Percentiles rank a stretch among this genome's conserved stretches.
phyloP scores from a whole-genome alignment of 1,140 invertebrate genomes.

The Physella acuta region DNA sequence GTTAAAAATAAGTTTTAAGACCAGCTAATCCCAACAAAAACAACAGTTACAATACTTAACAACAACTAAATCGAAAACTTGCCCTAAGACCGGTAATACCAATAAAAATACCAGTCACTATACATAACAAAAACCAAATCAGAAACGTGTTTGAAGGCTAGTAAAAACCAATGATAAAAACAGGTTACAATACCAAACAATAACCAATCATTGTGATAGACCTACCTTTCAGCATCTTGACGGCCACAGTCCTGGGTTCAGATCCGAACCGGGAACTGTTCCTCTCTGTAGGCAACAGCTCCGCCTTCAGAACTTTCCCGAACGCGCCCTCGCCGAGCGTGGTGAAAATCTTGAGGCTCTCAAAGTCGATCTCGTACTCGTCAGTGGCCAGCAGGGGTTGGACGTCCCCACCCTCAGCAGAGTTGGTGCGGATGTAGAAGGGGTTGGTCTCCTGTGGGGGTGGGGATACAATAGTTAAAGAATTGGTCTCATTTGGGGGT shows the following conservation, averaged over 20 bases:
- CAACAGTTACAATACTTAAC: no score
- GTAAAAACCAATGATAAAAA: no score
- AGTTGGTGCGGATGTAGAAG: slow-evolving; percentile 32
- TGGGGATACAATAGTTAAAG: no score
- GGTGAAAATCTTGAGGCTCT: slow-evolving; percentile 35
- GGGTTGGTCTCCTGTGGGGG: slow-evolving; percentile 42
- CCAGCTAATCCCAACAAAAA: no score
- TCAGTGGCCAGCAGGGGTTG: slow-evolving; percentile 29
- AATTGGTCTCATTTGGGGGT: neutral
- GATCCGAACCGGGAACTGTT: neutral
- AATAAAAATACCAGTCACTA: no score
- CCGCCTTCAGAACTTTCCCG: slow-evolving; percentile 85
- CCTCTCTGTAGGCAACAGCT: slow-evolving; percentile 41
- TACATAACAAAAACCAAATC: no score
- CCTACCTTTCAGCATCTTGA: slow-evolving; percentile 99
- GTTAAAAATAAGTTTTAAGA: no score
- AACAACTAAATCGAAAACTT: no score
- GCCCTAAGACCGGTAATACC: no score
- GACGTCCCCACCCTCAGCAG: slow-evolving; percentile 15
- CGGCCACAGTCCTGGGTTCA: slow-evolving; percentile 76
- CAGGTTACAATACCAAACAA: no score
- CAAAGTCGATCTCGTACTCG: slow-evolving; percentile 44
- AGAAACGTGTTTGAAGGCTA: no score
- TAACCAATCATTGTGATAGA: no score
- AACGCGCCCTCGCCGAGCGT: slow-evolving; percentile 85